These are phyloP conservation scores for Anastatus disparis DNA, from an alignment of 1,140 invertebrate species.

Conservation along the genomic window DNA sequence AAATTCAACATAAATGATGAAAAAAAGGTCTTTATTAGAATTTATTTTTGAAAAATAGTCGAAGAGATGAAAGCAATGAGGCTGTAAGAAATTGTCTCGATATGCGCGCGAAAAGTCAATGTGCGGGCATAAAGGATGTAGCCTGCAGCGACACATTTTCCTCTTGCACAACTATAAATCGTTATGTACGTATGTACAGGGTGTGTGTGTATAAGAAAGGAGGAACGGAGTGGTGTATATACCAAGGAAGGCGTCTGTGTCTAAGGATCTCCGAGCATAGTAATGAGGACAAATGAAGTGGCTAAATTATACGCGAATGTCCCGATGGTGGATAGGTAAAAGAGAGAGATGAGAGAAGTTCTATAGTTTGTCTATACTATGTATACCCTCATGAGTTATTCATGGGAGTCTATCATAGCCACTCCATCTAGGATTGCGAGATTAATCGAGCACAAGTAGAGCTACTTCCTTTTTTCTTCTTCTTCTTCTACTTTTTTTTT, in stretches of 20 bases:
- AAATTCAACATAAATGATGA: too few species aligned
- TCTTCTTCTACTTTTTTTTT: too few species aligned
- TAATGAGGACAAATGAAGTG: constrained; percentile 66
- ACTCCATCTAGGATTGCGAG: constrained; percentile 64
- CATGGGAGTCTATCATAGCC: constrained; percentile 63
- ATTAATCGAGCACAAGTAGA: constrained; percentile 61
- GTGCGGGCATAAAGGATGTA: too few species aligned
- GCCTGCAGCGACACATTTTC: background rate
- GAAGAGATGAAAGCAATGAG: too few species aligned
- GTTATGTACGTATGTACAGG: too few species aligned
- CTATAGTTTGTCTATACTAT: background rate
- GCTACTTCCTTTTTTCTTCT: too few species aligned
- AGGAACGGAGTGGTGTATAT: constrained; percentile 47
- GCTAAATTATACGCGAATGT: constrained; percentile 63
- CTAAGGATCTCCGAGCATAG: constrained; percentile 59
- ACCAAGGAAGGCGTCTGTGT: constrained; percentile 48
- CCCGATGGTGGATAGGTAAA: constrained; percentile 53
- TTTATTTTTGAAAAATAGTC: too few species aligned
- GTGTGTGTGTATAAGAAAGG: too few species aligned
- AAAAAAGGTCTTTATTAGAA: too few species aligned
- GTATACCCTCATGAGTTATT: constrained; percentile 61
- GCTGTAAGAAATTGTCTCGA: too few species aligned
- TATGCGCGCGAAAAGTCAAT: too few species aligned
- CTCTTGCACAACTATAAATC: too few species aligned
- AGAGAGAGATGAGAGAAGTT: background rate